Percentiles rank a stretch among this genome's conserved stretches.
phyloP scores from a whole-genome alignment of 2,797 vertebrate genomes.

The Bryconaethiops microstoma region DNA sequence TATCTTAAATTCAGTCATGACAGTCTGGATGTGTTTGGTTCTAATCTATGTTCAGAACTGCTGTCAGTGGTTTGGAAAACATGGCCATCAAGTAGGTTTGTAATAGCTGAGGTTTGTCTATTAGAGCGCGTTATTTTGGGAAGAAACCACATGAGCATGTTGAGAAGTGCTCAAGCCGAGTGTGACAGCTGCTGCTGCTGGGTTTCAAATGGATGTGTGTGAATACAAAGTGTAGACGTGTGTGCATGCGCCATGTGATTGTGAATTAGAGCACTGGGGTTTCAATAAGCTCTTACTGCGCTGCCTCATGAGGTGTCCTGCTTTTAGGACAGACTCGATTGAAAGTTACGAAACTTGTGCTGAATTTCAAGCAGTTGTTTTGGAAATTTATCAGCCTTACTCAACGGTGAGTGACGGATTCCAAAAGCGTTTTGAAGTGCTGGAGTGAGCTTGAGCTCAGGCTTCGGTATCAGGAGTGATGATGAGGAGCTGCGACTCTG shows the following conservation, averaged over 20 bases:
- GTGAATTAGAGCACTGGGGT: neutral
- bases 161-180: neutral
- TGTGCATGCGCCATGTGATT: neutral
- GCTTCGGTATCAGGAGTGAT: neutral
- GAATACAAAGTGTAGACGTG: neutral
- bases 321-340: neutral
- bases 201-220: neutral
- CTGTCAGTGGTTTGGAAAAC: neutral
- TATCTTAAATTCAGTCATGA: neutral
- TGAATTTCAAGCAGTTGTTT: slow-evolving; percentile 16
- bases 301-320: neutral
- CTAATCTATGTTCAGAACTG: neutral
- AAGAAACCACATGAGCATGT: neutral
- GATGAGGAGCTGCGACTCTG: slow-evolving; percentile 4
- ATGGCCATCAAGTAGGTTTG: neutral
- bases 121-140: slow-evolving; percentile 3
- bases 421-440: neutral
- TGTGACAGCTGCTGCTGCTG: neutral
- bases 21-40: neutral
- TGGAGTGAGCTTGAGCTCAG: neutral
- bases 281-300: neutral
- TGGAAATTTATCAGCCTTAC: neutral
- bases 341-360: neutral
- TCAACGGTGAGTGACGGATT: slow-evolving; percentile 4
- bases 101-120: neutral